A percentile compares a stretch with the other conserved stretches of the same genome.
Evolutionary conservation across 2,888 invertebrate genomes (phyloP).

Genomic region (Myopa tessellatipennis): DNA sequence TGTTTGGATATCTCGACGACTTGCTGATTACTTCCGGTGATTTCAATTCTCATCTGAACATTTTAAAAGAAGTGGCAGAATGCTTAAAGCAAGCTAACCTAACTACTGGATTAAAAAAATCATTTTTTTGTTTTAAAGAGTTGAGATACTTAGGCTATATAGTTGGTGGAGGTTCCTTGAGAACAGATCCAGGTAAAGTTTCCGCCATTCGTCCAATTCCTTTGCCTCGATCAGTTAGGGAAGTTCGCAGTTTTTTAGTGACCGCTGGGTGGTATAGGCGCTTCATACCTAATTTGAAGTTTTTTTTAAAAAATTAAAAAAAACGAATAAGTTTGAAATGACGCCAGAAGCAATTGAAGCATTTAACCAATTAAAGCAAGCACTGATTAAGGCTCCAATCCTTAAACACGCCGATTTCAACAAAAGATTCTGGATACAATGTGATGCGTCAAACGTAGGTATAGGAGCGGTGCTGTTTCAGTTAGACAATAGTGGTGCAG

Average conservation of each 20-base stretch:
- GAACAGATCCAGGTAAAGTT: slow-evolving; percentile 35
- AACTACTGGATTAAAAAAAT: slow-evolving; percentile 43
- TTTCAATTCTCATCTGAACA: slow-evolving; percentile 37
- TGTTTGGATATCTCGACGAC: slow-evolving; percentile 45
- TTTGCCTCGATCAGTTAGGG: slow-evolving; percentile 11
- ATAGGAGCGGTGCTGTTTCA: slow-evolving; percentile 17
- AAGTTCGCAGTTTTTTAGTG: slow-evolving; percentile 30
- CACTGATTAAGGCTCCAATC: slow-evolving; percentile 14
- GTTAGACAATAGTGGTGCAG: too few species aligned
- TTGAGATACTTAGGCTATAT: slow-evolving; percentile 35
- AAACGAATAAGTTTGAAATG: slow-evolving; percentile 25
- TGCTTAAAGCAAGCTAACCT: slow-evolving; percentile 35
- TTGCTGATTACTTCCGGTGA: slow-evolving; percentile 33
- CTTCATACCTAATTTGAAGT: slow-evolving; percentile 23
- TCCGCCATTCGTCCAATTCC: slow-evolving; percentile 30
- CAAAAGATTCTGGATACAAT: slow-evolving; percentile 23
- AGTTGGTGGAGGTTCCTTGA: slow-evolving; percentile 30
- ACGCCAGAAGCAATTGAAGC: slow-evolving; percentile 17
- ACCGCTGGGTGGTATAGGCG: slow-evolving; percentile 31
- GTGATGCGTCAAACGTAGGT: slow-evolving; percentile 17
- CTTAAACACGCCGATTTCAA: slow-evolving; percentile 4
- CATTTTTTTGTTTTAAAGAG: slow-evolving; percentile 41
- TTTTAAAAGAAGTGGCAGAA: slow-evolving; percentile 30
- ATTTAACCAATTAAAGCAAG: slow-evolving; percentile 15
- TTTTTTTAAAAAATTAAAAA: too few species aligned